phyloP scores from a whole-genome alignment of 2,113 vertebrate species.

The Apaloderma vittatum region DNA sequence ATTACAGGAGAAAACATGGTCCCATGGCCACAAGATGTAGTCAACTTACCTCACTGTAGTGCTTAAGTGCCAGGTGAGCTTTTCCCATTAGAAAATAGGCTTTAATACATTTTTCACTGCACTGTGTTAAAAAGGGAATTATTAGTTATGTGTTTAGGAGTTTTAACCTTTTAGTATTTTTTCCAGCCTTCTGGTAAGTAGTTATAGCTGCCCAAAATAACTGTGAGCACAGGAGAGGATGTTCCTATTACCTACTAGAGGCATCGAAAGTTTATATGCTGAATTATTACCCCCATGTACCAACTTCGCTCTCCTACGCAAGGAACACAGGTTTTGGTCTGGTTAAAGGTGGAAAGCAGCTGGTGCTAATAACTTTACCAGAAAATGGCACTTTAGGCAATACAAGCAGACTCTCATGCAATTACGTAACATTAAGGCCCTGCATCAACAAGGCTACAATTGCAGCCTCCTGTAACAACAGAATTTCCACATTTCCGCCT shows the following conservation, averaged over 20 bases:
- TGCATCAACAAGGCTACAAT: neutral
- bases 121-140: slow-evolving; percentile 77
- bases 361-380: neutral
- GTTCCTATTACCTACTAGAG: neutral
- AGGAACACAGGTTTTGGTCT: neutral
- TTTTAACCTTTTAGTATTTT: neutral
- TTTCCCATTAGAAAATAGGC: slow-evolving; percentile 91
- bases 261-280: neutral
- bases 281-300: neutral
- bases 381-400: neutral
- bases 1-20: neutral
- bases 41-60: slow-evolving; percentile 83
- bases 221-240: too few species aligned
- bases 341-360: neutral
- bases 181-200: neutral
- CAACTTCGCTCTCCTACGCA: neutral
- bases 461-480: neutral
- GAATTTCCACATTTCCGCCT: neutral
- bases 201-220: neutral
- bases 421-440: neutral
- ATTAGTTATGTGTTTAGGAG: neutral
- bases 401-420: neutral
- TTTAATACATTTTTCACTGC: slow-evolving; percentile 87
- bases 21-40: rapidly evolving
- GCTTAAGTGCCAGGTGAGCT: slow-evolving; percentile 83